Evolutionary conservation across 1,140 invertebrate genomes (phyloP), one percentile per base, ranked within the genome.

Genomic region (Leptopilina boulardi): DNA sequence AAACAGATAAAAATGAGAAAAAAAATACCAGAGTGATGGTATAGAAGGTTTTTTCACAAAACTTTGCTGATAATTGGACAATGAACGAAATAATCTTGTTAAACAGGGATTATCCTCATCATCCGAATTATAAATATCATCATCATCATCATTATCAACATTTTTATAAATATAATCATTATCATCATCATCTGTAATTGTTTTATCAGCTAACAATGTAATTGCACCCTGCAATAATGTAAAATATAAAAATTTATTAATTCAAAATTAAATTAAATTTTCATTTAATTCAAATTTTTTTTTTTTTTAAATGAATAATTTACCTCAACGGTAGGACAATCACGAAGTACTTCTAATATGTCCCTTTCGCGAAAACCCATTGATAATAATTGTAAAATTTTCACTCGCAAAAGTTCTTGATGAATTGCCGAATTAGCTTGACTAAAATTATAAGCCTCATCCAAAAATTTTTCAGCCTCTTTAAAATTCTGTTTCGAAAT

Each of bases 1-100:
- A n/a, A n/a, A n/a, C n/a, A n/a, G n/a, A 21, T 13, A 34, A 34
- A 34, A 34, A 44, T 47, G 2, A n/a, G n/a, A n/a, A 30, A 71
- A 21, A 76, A 38, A 1, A 75, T 59, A 71, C 71, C 73, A 3
- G 66, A 59, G 11, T 77, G 73, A 30, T 34, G 15, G 34, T 42
- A 42, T 10, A 13, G n/a, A 1, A 6, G 3, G 1, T 44, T 66
- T 56, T 23, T 41, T 76, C 21, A 42, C 30, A 76, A 41, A 71
- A 71, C 19, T 34, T n/a, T 19, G 70, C 21, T 75, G 26, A 42
- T 42, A 13, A 21, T 44, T 75, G 21, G n/a, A 34, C 18, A 66
- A 23, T 26, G 13, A 15, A 11, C 6, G 3, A 30, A 66, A 23
- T 13, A 66, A 15, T 66, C 56, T 30, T 1, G 56, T 30, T 26